A percentile compares a stretch with the other conserved stretches of the same genome.
These are phyloP conservation scores for Cataglyphis hispanica DNA, from an alignment of 1,140 invertebrate species.

Conservation along the genomic window DNA sequence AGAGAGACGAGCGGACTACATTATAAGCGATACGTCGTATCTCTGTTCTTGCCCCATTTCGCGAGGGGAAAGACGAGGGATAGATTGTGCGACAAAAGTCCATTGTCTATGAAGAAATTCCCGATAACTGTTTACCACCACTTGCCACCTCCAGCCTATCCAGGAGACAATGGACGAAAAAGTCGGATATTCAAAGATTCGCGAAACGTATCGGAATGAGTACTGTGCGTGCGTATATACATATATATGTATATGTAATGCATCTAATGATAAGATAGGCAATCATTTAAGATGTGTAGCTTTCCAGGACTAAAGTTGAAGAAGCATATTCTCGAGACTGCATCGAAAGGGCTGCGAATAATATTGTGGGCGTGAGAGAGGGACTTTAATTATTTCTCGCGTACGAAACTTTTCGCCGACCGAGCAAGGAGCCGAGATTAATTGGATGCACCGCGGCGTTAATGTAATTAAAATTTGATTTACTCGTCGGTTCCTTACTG, in stretches of 20 bases:
- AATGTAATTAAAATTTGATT: constrained; percentile 55
- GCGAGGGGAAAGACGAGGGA: not conserved
- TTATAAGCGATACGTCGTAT: constrained; percentile 27
- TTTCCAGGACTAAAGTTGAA: constrained; percentile 16
- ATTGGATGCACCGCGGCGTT: constrained; percentile 42
- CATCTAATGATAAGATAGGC: not conserved
- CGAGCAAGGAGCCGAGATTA: constrained; percentile 29
- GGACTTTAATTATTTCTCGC: constrained; percentile 21
- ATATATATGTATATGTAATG: not conserved
- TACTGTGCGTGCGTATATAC: not conserved
- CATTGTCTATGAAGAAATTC: constrained; percentile 67
- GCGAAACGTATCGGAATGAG: not conserved
- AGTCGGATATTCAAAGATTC: constrained; percentile 50
- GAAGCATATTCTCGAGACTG: constrained; percentile 14
- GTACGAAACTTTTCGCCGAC: constrained; percentile 38
- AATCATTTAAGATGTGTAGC: constrained; percentile 7
- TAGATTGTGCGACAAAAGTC: constrained; percentile 60
- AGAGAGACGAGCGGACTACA: not conserved
- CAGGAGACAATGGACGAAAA: constrained; percentile 70
- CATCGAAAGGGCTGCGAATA: not conserved
- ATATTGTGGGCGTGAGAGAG: not conserved
- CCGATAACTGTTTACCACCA: constrained; percentile 40
- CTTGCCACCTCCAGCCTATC: constrained; percentile 54
- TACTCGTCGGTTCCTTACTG: constrained; percentile 9
- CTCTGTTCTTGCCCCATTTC: constrained; percentile 7